Base-by-base conservation (phyloP, 2,113 vertebrate species). In the Cinclus mexicanus region DNA sequence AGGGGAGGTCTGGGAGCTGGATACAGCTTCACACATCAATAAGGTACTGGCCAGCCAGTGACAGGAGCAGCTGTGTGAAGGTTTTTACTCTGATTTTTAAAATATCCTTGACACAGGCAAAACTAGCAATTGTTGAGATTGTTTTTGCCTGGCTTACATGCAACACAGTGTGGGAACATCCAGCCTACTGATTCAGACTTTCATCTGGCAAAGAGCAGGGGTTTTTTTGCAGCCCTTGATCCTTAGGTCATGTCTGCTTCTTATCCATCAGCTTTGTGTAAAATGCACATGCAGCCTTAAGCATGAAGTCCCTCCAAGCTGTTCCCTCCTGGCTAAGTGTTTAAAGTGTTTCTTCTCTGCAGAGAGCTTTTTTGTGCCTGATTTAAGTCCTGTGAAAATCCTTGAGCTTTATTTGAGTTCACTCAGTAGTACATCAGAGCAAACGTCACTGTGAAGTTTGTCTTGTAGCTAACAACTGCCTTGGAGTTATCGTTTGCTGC, bases 1-100 rank as follows among this genome's bases (percentile, higher is more conserved):
- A 90, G 94, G 67, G 46, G 53, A 95, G 41, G 49, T 88, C 85
- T 90, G 82, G 53, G 88, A 93, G 57, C 44, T 90, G 65, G 22
- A 76, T 46, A 49, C 52, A 83, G 67, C 70, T 85, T 72, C 92
- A 83, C 1, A 7, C 75, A 92, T 92, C 79, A 67, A 2, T 70
- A 67, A 81, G 16, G 42, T 68, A 47, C 72, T 59, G 56, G 39
- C 44, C 56, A 90, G 83, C 12, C 55, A 59, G 56, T n/a, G 68
- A 81, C 60, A 59, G 50, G 7, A 91, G 35, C 93, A 94, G 68
- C 68, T 87, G 68, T 39, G 64, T 81, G 49, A 59, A 86, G 52
- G 47, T 35, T 83, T 75, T 70, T 44, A 31, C 26, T 61, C 20
- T 83, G 68, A 67, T 87, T 47, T 67, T 60, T 87, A 67, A 76